Percentiles rank a stretch among this genome's conserved stretches.
Evolutionary conservation across 2,888 invertebrate species (phyloP).

Genomic region (Leuctra nigra): DNA sequence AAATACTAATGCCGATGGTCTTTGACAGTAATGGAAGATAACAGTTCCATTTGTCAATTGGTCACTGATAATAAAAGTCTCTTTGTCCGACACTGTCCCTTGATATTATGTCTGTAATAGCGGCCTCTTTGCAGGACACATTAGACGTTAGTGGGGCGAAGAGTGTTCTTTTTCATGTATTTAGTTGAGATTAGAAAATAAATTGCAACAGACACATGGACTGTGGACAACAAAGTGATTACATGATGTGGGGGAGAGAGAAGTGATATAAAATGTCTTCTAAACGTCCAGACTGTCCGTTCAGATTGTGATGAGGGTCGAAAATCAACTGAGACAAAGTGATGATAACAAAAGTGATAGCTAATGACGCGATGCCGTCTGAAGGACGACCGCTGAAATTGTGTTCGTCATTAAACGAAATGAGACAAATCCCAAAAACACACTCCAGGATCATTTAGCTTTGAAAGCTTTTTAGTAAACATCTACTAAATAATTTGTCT

Average conservation of each 20-base stretch:
- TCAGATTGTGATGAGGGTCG: neutral
- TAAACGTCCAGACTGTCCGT: neutral
- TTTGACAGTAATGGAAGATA: slow-evolving; percentile 6
- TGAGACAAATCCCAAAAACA: no score
- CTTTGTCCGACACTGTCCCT: neutral
- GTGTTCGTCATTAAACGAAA: no score
- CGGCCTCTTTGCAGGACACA: no score
- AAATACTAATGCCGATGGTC: neutral
- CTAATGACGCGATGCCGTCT: no score
- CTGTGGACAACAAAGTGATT: slow-evolving; percentile 8
- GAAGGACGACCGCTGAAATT: no score
- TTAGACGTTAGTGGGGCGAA: no score
- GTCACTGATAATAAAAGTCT: slow-evolving; percentile 11
- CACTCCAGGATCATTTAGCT: no score
- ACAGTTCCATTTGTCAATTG: slow-evolving; percentile 10
- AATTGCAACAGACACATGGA: neutral
- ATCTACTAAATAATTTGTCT: no score
- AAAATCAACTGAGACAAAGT: neutral
- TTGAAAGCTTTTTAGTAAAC: no score
- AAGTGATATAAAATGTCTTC: neutral
- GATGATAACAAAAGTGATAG: neutral
- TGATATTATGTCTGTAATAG: no score
- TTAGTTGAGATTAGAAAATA: neutral
- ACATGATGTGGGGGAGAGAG: neutral
- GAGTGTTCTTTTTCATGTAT: neutral